Evolutionary conservation across 2,888 invertebrate species (phyloP).

Genomic region (Bellardia pandia): DNA sequence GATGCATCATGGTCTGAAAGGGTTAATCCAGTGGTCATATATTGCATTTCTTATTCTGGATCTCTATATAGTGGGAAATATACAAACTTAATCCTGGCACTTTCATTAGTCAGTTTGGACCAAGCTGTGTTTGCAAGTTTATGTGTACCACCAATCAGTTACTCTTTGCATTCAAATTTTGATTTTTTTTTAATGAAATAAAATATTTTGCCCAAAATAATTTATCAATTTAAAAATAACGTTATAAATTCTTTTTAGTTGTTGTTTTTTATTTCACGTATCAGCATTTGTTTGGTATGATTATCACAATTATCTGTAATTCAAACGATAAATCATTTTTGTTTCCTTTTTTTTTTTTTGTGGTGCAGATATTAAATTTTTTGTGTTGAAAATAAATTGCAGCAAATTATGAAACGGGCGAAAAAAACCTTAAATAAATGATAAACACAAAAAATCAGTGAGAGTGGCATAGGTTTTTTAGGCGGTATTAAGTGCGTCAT

Average conservation of each 20-base stretch:
- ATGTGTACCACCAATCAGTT: no score
- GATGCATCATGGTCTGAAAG: no score
- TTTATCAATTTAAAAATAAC: slow-evolving; percentile 33
- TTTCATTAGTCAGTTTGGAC: no score
- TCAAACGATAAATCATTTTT: slow-evolving; percentile 82
- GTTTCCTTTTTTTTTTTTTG: slow-evolving; percentile 53
- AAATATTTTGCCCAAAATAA: not conserved
- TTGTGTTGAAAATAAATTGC: slow-evolving; percentile 61
- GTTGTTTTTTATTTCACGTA: slow-evolving; percentile 39
- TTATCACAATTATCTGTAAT: slow-evolving; percentile 83
- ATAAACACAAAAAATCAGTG: not conserved
- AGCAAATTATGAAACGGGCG: slow-evolving; percentile 52
- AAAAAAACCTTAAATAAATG: slow-evolving; percentile 8
- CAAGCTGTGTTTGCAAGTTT: no score
- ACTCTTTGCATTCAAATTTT: not conserved
- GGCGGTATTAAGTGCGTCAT: not conserved
- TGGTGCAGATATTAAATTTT: slow-evolving; percentile 57
- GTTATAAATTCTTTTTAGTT: slow-evolving; percentile 18
- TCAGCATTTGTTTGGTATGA: slow-evolving; percentile 71
- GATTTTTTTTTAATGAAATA: not conserved
- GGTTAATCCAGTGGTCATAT: no score
- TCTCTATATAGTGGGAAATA: no score
- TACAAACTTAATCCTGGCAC: no score
- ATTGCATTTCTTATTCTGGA: no score
- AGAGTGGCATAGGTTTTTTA: not conserved